A percentile compares a stretch with the other conserved stretches of the same genome.
Conservation (phyloP, 2,113 vertebrate genomes). For the Siniperca knerii region DNA sequence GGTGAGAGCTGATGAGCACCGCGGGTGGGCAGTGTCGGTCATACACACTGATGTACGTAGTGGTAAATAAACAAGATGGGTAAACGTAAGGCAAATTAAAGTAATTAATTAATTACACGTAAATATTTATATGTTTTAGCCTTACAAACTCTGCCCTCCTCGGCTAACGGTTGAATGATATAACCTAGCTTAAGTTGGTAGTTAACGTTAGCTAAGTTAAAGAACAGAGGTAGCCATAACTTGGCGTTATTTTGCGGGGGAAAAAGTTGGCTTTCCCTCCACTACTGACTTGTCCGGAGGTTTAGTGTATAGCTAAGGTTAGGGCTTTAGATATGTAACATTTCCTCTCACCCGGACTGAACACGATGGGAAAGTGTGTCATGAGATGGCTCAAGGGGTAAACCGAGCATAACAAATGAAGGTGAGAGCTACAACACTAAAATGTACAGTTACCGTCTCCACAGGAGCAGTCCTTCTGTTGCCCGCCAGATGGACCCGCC, state of each 20-base stretch:
- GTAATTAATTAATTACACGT: not conserved
- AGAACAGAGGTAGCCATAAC: not conserved
- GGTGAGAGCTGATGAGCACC: constrained; percentile 67
- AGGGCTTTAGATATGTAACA: not conserved
- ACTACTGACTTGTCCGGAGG: not conserved
- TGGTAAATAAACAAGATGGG: constrained; percentile 20
- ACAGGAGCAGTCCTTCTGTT: constrained; percentile 51
- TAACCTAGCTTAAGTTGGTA: not conserved
- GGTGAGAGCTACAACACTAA: constrained; percentile 33
- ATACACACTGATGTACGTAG: not conserved
- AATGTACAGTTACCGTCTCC: constrained; percentile 14
- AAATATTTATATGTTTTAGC: not conserved
- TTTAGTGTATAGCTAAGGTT: not conserved
- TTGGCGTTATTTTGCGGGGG: not conserved
- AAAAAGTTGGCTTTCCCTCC: not conserved
- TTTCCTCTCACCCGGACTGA: constrained; percentile 13
- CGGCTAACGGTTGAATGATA: not conserved
- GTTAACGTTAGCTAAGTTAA: not conserved
- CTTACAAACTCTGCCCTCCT: not conserved
- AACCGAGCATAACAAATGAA: constrained; percentile 59
- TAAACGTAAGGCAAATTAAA: not conserved
- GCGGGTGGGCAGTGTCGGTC: constrained; percentile 59
- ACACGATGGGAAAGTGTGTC: constrained; percentile 49
- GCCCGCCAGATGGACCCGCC: constrained; percentile 77
- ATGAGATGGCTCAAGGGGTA: constrained; percentile 44